Conservation (phyloP, 2,888 invertebrate genomes). For the Barypeithes pellucidus region DNA sequence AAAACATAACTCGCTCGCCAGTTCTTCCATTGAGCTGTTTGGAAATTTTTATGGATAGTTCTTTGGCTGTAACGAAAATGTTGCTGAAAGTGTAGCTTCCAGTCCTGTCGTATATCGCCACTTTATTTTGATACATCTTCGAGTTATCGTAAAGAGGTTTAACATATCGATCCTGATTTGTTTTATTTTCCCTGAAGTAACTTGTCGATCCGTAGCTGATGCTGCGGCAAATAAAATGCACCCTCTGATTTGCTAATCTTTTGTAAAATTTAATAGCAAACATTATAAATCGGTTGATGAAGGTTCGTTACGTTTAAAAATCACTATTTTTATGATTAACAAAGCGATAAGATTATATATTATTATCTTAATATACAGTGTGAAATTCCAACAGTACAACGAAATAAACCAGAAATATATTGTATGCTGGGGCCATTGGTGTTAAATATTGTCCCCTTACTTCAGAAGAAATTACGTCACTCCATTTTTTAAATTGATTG, state of each 20-base stretch:
- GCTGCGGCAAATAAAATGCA: not conserved
- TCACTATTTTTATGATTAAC: not conserved
- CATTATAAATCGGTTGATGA: conserved; percentile 8
- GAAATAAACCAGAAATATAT: too few species aligned
- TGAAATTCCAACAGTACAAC: too few species aligned
- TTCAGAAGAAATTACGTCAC: too few species aligned
- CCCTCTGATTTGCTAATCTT: not conserved
- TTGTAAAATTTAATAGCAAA: conserved; percentile 11
- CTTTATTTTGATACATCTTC: conserved; percentile 75
- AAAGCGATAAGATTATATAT: conserved; percentile 16
- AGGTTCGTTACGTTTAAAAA: not conserved
- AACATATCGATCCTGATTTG: not conserved
- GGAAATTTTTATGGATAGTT: conserved; percentile 77
- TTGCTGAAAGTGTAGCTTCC: conserved; percentile 84
- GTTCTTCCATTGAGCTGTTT: conserved; percentile 73
- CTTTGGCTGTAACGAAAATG: conserved; percentile 77
- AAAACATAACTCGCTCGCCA: conserved; percentile 79
- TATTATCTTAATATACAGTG: not conserved
- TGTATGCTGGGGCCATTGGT: too few species aligned
- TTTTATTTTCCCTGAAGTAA: conserved; percentile 7
- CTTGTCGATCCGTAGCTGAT: not conserved
- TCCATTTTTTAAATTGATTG: too few species aligned
- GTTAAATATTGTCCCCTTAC: too few species aligned
- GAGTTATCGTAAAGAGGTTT: conserved; percentile 75
- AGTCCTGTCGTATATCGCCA: conserved; percentile 82